Evolutionary conservation across 2,797 vertebrate species (phyloP).

Genomic region (Chaunax sp.): DNA sequence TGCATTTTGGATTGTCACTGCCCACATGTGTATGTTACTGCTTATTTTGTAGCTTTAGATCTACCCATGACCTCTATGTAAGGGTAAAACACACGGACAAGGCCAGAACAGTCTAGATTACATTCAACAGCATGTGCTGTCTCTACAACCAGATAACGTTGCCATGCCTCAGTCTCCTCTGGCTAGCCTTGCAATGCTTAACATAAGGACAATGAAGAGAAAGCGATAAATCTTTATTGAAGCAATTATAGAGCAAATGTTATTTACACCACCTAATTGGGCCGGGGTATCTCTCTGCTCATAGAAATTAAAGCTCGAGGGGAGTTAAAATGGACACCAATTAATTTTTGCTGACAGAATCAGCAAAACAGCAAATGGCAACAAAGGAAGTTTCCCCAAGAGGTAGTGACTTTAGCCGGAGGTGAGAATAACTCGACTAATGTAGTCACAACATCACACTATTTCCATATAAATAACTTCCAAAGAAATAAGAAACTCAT

Average conservation of each 20-base stretch:
- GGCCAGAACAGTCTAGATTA: not conserved
- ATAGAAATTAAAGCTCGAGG: conserved; percentile 75
- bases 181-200: conserved; percentile 52
- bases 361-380: conserved; percentile 78
- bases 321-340: conserved; percentile 81
- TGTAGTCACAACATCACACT: conserved; percentile 73
- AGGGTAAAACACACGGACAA: not conserved
- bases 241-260: conserved; percentile 84
- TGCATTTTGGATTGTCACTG: conserved; percentile 6
- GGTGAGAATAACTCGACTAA: conserved; percentile 77
- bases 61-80: not conserved
- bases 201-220: conserved; percentile 78
- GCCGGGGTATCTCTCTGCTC: conserved; percentile 68
- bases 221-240: conserved; percentile 81
- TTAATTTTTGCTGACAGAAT: conserved; percentile 83
- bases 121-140: conserved; percentile 1
- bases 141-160: conserved; percentile 43
- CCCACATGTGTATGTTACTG: conserved; percentile 19
- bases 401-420: conserved; percentile 74
- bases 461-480: conserved; percentile 84
- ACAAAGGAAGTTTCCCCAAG: conserved; percentile 74
- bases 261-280: conserved; percentile 82
- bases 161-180: conserved; percentile 62
- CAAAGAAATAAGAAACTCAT: conserved; percentile 81
- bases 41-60: conserved; percentile 1